Evolutionary conservation across 2,113 vertebrate genomes (phyloP).

Genomic region (Cryptotis parvus): DNA sequence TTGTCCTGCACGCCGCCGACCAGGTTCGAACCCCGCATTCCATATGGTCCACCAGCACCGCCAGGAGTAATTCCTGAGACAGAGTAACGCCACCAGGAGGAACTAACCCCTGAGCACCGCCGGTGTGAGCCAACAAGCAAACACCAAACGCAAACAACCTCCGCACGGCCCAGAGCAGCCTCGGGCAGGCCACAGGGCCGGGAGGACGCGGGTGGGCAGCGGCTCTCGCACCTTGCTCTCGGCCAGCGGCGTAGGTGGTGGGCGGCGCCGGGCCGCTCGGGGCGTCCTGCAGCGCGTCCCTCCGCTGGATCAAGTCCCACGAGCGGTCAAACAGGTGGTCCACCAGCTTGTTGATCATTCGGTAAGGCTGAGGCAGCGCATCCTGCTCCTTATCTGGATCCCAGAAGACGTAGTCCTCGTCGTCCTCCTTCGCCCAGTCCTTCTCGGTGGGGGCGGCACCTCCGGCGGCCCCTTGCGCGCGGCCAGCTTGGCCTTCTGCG

Average conservation of each 20-base stretch:
- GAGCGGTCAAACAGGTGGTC: slow-evolving; percentile 82
- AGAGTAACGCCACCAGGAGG: too few relatives aligned
- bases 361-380: slow-evolving; percentile 86
- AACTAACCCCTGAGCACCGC: too few relatives aligned
- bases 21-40: too few relatives aligned
- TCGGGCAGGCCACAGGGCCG: too few relatives aligned
- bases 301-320: slow-evolving; percentile 85
- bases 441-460: slow-evolving; percentile 84
- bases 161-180: too few relatives aligned
- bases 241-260: slow-evolving; percentile 66
- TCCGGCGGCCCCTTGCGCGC: slow-evolving; percentile 65
- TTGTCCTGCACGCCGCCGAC: too few relatives aligned
- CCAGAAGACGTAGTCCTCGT: slow-evolving; percentile 81
- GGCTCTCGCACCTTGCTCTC: slow-evolving; percentile 83
- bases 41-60: too few relatives aligned
- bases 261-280: slow-evolving; percentile 71
- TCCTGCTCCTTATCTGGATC: slow-evolving; percentile 79
- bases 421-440: slow-evolving; percentile 82
- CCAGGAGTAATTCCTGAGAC: not conserved
- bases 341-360: slow-evolving; percentile 88
- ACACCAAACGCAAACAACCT: too few relatives aligned
- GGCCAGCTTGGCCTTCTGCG: slow-evolving; percentile 68
- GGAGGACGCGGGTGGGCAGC: too few relatives aligned
- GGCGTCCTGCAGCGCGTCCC: slow-evolving; percentile 23
- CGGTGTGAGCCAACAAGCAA: too few relatives aligned